phyloP scores from a whole-genome alignment of 2,888 invertebrate species.

The Strigamia crassipes region DNA sequence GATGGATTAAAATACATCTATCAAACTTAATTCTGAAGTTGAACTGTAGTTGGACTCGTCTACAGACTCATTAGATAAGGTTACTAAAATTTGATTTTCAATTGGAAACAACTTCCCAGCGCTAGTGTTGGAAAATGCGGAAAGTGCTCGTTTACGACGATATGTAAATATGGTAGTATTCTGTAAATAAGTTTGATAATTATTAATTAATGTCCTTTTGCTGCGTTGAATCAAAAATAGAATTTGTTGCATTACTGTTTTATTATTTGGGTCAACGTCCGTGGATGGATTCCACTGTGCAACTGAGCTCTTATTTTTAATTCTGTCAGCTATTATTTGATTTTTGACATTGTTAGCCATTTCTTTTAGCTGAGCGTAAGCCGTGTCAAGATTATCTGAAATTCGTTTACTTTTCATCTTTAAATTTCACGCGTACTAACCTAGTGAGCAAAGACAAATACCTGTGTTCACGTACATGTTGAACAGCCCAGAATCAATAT shows the following conservation, averaged over 20 bases:
- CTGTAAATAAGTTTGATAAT: no score
- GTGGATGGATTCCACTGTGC: not conserved
- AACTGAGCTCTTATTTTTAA: not conserved
- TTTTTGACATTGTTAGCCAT: not conserved
- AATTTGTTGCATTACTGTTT: no score
- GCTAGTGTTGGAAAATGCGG: not conserved
- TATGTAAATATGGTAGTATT: no score
- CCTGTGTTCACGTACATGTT: slow-evolving; percentile 23
- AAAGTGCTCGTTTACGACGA: not conserved
- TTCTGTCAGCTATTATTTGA: not conserved
- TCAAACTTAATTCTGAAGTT: not conserved
- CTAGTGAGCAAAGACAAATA: not conserved
- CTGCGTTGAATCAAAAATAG: no score
- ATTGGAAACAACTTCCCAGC: not conserved
- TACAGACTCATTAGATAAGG: not conserved
- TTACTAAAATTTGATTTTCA: not conserved
- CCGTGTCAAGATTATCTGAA: not conserved
- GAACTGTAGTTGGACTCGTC: not conserved
- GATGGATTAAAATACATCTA: not conserved
- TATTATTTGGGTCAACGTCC: not conserved
- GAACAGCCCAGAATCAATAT: slow-evolving; percentile 17
- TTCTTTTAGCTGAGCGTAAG: not conserved
- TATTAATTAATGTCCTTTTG: no score
- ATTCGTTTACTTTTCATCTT: not conserved
- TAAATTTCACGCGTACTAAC: not conserved